phyloP scores from a whole-genome alignment of 2,113 vertebrate species.

The Rhinolophus ferrumequinum region DNA sequence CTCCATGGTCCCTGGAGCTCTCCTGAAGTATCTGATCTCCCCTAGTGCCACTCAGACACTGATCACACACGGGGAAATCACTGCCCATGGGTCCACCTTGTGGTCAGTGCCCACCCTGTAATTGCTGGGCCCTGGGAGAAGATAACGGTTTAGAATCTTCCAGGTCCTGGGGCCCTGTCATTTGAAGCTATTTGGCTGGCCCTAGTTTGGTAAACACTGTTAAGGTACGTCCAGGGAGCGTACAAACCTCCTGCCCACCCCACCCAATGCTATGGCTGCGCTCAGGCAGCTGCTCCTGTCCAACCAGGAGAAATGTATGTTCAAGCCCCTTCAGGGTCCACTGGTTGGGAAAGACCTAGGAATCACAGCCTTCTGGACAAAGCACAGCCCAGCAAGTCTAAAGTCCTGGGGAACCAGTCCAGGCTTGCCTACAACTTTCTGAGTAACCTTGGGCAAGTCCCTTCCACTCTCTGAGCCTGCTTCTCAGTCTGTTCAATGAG shows the following conservation, averaged over 20 bases:
- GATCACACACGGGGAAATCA: neutral
- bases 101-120: neutral
- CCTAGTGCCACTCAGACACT: neutral
- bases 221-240: neutral
- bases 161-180: conserved; percentile 63
- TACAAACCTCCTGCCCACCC: neutral
- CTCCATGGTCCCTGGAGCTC: neutral
- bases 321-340: neutral
- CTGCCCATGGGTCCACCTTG: conserved; percentile 55
- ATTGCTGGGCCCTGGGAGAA: conserved; percentile 63
- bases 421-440: neutral
- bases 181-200: conserved; percentile 64
- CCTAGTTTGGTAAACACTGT: conserved; percentile 58
- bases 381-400: neutral
- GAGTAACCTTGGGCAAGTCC: neutral
- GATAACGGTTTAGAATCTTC: conserved; percentile 26
- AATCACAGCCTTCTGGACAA: neutral
- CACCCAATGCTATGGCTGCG: neutral
- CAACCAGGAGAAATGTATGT: neutral
- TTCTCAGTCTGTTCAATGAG: neutral
- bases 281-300: neutral
- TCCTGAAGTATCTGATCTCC: neutral
- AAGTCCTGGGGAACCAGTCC: neutral
- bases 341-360: neutral
- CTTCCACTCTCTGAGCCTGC: neutral